Base-by-base conservation (phyloP, 1,140 invertebrate species). In the Drosophila willistoni region DNA sequence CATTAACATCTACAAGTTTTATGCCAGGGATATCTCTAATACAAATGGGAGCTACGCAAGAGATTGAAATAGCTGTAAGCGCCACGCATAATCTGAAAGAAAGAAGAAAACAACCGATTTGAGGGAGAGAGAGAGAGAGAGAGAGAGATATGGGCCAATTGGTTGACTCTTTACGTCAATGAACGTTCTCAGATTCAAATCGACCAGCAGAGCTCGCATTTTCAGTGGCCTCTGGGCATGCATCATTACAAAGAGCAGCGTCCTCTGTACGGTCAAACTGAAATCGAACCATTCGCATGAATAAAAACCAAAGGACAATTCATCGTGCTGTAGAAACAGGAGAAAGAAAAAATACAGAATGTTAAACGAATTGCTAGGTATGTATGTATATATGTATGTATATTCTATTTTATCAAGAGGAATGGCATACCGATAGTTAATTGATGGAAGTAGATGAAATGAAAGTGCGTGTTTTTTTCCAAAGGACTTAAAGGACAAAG, bases 51-150 rank as follows among this genome's bases (percentile, higher is more conserved):
- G 62, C 84, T 83, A 44, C 87, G 83, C 75, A 90, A 59, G 12
- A 90, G 63, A 62, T 90, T 90, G 56, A 90, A 90, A 64, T 90
- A 90, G 61, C 87, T 90, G 59, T 90, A 90, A 33, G 87, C 89
- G 9, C 89, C 87, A 56, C 78, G 74, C 57, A 87, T 66, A 62
- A 90, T 89, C 87, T 90, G 44, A 19, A n/a, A 10, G 9, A 59
- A 61, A 66, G 51, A 10, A 13, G 39, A 22, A 29, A 54, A 7
- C 29, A 12, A 64, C 5, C 6, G 29, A 29, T 29, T 29, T 29
- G 0, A 29, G 29, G 6, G 0, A 29, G 29, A 29, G 29, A 6
- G 29, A 29, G 4, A 29, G 25, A 29, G 25, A 29, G 29, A 29
- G 14, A 54, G 9, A 29, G 14, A 44, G 9, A 17, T n/a, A 59